Conservation (phyloP, 2,888 invertebrate genomes). For the Panzeria rudis region DNA sequence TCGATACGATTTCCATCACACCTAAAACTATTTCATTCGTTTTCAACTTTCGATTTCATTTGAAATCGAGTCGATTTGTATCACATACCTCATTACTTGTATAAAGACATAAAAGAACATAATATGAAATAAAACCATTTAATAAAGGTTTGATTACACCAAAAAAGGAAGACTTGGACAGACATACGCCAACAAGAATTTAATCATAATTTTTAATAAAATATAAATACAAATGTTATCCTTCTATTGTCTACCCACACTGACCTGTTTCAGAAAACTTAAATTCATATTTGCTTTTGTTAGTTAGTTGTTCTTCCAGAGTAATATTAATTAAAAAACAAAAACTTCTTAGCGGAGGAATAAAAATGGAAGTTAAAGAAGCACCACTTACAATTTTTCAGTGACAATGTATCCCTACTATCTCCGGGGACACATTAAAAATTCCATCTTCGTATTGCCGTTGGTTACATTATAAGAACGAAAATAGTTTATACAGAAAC, state of each 20-base stretch:
- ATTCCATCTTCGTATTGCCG: not conserved
- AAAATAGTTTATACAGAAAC: slow-evolving; percentile 19
- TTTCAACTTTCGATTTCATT: too few species aligned
- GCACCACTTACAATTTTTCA: slow-evolving; percentile 42
- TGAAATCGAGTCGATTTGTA: too few species aligned
- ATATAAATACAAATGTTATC: slow-evolving; percentile 14
- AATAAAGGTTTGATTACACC: too few species aligned
- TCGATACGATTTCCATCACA: too few species aligned
- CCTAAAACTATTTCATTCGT: too few species aligned
- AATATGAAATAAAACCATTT: too few species aligned
- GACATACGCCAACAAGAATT: not conserved
- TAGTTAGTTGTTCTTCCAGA: too few species aligned
- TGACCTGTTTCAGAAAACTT: slow-evolving; percentile 24
- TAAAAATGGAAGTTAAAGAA: slow-evolving; percentile 5
- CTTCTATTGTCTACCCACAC: slow-evolving; percentile 1
- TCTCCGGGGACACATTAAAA: slow-evolving; percentile 46
- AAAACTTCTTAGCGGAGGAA: not conserved
- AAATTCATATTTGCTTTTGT: not conserved
- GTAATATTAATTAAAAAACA: too few species aligned
- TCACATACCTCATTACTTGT: too few species aligned
- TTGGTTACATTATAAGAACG: slow-evolving; percentile 9
- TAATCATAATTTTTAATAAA: slow-evolving; percentile 31
- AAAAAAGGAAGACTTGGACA: too few species aligned
- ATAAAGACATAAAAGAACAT: too few species aligned
- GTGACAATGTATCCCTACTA: not conserved